Evolutionary conservation across 2,797 vertebrate species (phyloP).

Genomic region (Cuculus canorus): DNA sequence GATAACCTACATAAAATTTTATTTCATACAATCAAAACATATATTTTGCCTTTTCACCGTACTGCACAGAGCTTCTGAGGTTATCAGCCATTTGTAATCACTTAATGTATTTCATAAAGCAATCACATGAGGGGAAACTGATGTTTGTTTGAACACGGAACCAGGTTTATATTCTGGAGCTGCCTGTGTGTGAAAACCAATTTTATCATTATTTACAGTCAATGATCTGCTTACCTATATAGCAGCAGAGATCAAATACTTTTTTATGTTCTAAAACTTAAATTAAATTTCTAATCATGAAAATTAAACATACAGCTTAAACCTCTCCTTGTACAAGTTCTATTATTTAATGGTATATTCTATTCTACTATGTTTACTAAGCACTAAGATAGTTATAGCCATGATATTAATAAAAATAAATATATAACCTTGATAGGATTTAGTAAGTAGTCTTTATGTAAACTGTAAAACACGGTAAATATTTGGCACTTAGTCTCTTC

Average conservation of each 20-base stretch:
- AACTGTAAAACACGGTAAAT: not conserved
- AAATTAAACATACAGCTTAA: not conserved
- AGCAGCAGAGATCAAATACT: not conserved
- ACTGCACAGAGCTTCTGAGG: not conserved
- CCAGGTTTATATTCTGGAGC: not conserved
- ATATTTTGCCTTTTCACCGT: not conserved
- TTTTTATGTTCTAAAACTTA: not conserved
- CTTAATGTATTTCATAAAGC: not conserved
- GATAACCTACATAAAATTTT: not conserved
- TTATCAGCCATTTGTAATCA: not conserved
- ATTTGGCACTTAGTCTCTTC: not conserved
- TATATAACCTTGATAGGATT: not conserved
- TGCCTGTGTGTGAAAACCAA: not conserved
- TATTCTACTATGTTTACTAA: not conserved
- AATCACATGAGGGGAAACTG: not conserved
- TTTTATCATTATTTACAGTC: not conserved
- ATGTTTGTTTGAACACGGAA: not conserved
- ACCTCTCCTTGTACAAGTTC: not conserved
- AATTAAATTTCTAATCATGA: not conserved
- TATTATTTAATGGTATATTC: not conserved
- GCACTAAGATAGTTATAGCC: not conserved
- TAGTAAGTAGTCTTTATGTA: not conserved
- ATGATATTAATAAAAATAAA: not conserved
- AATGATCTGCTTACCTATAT: not conserved
- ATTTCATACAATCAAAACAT: not conserved